Conservation (phyloP, 2,797 vertebrate species). For the Anolis apletophallus region DNA sequence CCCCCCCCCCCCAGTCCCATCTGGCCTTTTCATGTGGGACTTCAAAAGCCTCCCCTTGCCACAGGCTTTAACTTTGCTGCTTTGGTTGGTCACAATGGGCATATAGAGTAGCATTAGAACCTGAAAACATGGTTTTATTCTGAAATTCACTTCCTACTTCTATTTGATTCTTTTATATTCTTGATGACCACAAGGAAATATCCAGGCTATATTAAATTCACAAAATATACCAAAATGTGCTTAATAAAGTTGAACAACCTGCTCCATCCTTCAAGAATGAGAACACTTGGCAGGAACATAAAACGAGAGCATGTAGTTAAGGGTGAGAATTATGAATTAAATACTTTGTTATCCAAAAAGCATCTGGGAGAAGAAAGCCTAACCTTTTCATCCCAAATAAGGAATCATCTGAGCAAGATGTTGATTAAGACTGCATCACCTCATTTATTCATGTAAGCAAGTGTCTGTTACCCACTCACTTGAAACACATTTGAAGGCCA, state of each 20-base stretch:
- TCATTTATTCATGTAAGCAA: background rate
- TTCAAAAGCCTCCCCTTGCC: too few relatives aligned
- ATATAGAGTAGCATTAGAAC: too few relatives aligned
- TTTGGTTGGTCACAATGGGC: too few relatives aligned
- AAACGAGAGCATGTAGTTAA: background rate
- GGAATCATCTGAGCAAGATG: background rate
- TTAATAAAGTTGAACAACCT: background rate
- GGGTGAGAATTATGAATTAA: background rate
- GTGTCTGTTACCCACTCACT: too few relatives aligned
- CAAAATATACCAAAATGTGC: background rate
- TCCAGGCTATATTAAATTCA: background rate
- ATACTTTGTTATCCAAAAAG: background rate
- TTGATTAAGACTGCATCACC: background rate
- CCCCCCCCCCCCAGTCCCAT: too few relatives aligned
- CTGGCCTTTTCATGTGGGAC: too few relatives aligned
- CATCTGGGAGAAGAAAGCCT: background rate
- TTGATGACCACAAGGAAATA: background rate
- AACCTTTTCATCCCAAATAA: background rate
- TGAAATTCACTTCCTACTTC: too few relatives aligned
- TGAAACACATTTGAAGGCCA: too few relatives aligned
- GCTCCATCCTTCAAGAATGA: background rate
- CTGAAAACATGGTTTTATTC: too few relatives aligned
- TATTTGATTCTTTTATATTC: background rate
- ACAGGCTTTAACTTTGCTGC: too few relatives aligned
- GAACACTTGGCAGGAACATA: background rate